A percentile compares a stretch with the other conserved stretches of the same genome.
phyloP scores from a whole-genome alignment of 2,888 invertebrate genomes.

The Standfussiana lucernea region DNA sequence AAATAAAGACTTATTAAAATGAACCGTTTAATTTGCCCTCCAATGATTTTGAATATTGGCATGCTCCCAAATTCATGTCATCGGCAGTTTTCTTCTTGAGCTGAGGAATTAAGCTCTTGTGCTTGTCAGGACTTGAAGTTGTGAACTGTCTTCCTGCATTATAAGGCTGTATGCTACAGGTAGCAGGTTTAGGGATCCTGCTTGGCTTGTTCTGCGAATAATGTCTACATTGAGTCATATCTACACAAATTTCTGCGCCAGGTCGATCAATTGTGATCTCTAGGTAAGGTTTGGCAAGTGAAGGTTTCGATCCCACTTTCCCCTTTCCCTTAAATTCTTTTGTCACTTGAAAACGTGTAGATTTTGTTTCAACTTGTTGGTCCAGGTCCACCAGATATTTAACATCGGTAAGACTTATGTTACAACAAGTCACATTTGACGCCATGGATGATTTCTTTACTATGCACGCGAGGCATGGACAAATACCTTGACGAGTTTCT shows the following conservation, averaged over 20 bases:
- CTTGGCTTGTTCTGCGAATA: slow-evolving; percentile 35
- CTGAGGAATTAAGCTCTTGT: slow-evolving; percentile 72
- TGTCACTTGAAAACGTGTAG: slow-evolving; percentile 17
- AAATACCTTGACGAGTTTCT: neutral
- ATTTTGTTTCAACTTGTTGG: slow-evolving; percentile 25
- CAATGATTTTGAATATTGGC: neutral
- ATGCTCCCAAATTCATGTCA: slow-evolving; percentile 61
- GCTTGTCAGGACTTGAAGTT: slow-evolving; percentile 1
- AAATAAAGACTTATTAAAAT: slow-evolving; percentile 26
- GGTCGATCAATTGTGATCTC: slow-evolving; percentile 76
- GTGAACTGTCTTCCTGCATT: neutral
- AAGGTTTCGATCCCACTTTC: slow-evolving; percentile 45
- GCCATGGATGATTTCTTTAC: neutral
- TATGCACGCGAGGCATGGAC: slow-evolving; percentile 39
- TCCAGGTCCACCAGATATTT: neutral
- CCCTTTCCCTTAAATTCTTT: slow-evolving; percentile 32
- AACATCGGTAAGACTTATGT: neutral
- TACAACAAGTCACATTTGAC: neutral
- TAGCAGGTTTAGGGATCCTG: slow-evolving; percentile 57
- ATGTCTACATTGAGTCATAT: slow-evolving; percentile 28
- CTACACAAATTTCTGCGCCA: slow-evolving; percentile 66
- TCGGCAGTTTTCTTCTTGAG: slow-evolving; percentile 68
- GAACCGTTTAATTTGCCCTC: slow-evolving; percentile 53
- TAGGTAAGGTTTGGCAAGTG: slow-evolving; percentile 63
- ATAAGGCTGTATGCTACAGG: slow-evolving; percentile 25